A percentile compares a stretch with the other conserved stretches of the same genome.
phyloP scores from a whole-genome alignment of 2,888 invertebrate species.

The Sphaeridia pumilis region DNA sequence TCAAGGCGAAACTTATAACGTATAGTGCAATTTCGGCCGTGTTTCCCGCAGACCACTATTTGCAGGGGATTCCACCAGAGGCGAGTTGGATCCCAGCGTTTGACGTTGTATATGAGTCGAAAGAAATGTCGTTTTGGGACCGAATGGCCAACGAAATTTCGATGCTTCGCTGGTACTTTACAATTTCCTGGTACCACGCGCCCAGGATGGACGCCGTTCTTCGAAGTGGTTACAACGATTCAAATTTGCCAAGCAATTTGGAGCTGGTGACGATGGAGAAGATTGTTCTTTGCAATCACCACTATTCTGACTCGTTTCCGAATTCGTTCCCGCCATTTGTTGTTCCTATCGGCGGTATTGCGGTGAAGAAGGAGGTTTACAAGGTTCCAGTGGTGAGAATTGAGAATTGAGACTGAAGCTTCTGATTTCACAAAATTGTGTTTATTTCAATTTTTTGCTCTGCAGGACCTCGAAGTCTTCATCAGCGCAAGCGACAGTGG shows the following conservation, averaged over 20 bases:
- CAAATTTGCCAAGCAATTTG: not conserved
- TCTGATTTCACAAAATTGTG: no score
- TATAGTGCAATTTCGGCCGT: not conserved
- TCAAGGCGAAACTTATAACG: not conserved
- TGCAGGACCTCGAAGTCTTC: conserved; percentile 18
- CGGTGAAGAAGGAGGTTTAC: not conserved
- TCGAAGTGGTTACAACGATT: not conserved
- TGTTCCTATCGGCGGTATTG: not conserved
- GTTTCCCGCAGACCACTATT: not conserved
- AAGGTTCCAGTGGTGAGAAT: not conserved
- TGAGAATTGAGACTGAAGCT: not conserved
- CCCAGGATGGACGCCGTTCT: not conserved
- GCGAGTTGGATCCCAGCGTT: not conserved
- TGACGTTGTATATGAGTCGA: no score
- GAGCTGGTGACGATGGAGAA: not conserved
- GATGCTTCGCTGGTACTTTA: not conserved
- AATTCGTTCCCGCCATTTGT: not conserved
- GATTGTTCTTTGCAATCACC: not conserved
- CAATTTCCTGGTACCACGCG: not conserved
- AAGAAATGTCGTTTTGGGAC: not conserved
- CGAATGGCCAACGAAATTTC: not conserved
- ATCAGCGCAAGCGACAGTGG: conserved; percentile 10
- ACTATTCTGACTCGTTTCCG: conserved; percentile 2
- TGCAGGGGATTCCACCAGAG: conserved; percentile 2
- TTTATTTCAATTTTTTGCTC: conserved; percentile 2